Evolutionary conservation across 1,140 invertebrate genomes (phyloP).

Genomic region (Proctacanthus coquilletti): DNA sequence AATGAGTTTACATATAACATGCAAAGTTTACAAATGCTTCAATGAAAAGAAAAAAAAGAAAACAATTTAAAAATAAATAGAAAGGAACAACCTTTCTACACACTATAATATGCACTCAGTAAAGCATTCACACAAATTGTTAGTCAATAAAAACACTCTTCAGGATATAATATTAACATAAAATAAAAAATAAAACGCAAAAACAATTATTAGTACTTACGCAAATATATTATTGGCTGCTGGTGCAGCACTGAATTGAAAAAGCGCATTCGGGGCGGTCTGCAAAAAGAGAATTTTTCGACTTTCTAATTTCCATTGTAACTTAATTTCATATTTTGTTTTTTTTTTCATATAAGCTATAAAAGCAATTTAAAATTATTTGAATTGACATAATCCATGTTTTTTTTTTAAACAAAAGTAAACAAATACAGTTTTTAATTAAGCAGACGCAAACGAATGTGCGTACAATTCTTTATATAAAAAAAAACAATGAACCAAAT

Average conservation of each 20-base stretch:
- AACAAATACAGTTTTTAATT: background rate
- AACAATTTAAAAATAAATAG: no score
- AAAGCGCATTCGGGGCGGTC: background rate
- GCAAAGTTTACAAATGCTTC: no score
- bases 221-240: background rate
- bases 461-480: background rate
- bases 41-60: no score
- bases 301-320: background rate
- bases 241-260: background rate
- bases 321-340: background rate
- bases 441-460: background rate
- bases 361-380: background rate
- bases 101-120: no score
- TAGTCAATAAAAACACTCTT: no score
- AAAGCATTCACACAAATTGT: no score
- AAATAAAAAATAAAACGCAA: background rate
- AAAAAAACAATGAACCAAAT: background rate
- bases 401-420: background rate
- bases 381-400: background rate
- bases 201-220: background rate
- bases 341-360: background rate
- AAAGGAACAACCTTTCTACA: no score
- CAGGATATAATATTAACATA: no score
- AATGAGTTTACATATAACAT: no score
- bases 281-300: background rate